Base-by-base conservation (phyloP, 2,888 invertebrate species). In the Seira ritae region DNA sequence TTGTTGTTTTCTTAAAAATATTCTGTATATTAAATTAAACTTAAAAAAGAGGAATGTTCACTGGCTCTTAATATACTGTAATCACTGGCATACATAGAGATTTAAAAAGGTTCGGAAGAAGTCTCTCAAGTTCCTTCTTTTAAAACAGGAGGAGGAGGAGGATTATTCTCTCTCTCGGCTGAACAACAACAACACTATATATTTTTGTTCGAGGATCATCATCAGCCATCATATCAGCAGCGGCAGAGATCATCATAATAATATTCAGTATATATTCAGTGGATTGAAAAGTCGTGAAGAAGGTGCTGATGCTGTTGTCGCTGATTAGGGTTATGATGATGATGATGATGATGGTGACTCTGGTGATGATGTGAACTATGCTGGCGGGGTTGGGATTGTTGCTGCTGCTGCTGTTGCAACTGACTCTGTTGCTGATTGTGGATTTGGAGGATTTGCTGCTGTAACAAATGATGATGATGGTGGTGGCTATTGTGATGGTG, bases 61-160 rank as follows among this genome's bases (percentile, higher is more conserved):
- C 55, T 55, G 55, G 55, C 55, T 55, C 8, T 31, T 31, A n/a
- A 31, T 31, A 31, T 55, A 55, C 55, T 55, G 55, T 55, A 82
- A 74, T 78, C 83, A 83, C 83, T 83, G 83, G 83, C 83, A 83
- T 83, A 78, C 83, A 31, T 77, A 83, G 83, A 78, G 78, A 83
- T 83, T 76, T 74, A 74, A 69, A 83, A 73, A 78, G 74, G 66
- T 78, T 68, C 6, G 12, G 42, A 42, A 42, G 12, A 42, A 42
- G 42, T 55, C 17, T 55, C 12, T 55, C 3, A 55, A 55, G 3
- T 8, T 55, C 12, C 15, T 17, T n/a, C 12, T 55, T 55, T 55
- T 3, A 55, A 55, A 12, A 8, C 15, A 55, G 6, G 42, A 8
- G 6, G 6, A 42, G 6, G 6, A 12, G 42, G 42, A 42, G n/a